A percentile compares a stretch with the other conserved stretches of the same genome.
These are phyloP conservation scores for Mercenaria mercenaria DNA, from an alignment of 1,140 invertebrate species.

Conservation along the genomic window DNA sequence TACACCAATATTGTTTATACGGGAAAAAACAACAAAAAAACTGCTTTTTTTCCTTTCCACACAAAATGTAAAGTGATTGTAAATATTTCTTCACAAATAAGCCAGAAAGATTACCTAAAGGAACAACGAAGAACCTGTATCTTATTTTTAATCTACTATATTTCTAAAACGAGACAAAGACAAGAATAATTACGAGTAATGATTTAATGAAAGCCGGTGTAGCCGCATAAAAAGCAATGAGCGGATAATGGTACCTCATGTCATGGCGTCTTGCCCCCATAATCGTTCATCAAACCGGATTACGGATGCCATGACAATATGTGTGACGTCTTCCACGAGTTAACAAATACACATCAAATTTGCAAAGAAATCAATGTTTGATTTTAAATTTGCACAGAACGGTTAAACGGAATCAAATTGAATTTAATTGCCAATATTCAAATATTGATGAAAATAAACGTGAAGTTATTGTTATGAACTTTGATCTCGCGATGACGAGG, in stretches of 20 bases:
- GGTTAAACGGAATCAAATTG: constrained; percentile 40
- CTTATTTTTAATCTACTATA: too few species aligned
- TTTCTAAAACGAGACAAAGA: too few species aligned
- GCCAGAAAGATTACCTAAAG: too few species aligned
- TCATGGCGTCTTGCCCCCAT: constrained; percentile 29
- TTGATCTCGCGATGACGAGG: constrained; percentile 37
- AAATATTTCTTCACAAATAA: too few species aligned
- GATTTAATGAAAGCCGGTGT: too few species aligned
- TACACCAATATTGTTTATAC: too few species aligned
- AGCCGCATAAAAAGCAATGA: background rate
- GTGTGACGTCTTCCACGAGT: constrained; percentile 21
- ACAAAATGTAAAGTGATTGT: too few species aligned
- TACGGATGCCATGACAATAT: constrained; percentile 40
- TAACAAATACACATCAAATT: constrained; percentile 54
- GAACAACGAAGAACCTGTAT: too few species aligned
- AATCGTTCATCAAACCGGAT: constrained; percentile 33
- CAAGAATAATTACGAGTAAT: too few species aligned
- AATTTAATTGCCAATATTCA: constrained; percentile 56
- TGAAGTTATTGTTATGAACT: constrained; percentile 51
- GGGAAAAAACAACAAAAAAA: too few species aligned
- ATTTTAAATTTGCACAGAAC: constrained; percentile 24
- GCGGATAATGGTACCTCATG: background rate
- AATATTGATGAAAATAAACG: constrained; percentile 49
- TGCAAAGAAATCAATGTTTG: constrained; percentile 27
- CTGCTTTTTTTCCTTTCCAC: too few species aligned